Conservation (phyloP, 2,113 vertebrate genomes). For the Tretioscincus oriximinensis region DNA sequence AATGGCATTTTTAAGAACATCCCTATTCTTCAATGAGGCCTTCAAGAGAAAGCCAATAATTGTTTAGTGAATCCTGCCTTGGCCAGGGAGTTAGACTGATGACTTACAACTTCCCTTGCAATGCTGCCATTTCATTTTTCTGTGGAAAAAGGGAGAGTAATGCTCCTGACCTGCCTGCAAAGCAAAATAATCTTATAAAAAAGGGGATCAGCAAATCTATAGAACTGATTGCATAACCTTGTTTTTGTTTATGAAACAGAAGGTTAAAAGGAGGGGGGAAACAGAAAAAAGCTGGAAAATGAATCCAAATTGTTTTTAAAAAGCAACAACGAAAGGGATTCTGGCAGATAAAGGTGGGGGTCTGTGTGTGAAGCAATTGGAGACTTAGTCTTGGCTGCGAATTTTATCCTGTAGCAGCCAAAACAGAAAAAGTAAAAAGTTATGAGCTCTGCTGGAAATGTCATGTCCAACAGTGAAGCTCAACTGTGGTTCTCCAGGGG, state of each 20-base stretch:
- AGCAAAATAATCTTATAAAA: too few relatives aligned
- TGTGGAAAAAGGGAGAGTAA: too few relatives aligned
- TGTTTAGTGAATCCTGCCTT: too few relatives aligned
- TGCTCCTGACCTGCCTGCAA: too few relatives aligned
- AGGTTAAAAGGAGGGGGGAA: neutral
- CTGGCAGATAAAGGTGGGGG: neutral
- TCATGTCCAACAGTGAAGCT: neutral
- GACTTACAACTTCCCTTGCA: too few relatives aligned
- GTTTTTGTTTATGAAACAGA: neutral
- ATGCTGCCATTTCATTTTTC: too few relatives aligned
- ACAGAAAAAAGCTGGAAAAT: too few relatives aligned
- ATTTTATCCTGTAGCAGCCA: neutral
- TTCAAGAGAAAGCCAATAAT: too few relatives aligned
- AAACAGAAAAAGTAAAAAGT: neutral
- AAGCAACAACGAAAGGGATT: neutral
- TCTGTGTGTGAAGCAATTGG: neutral
- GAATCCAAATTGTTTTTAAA: neutral
- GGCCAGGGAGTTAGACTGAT: too few relatives aligned
- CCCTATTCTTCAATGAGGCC: too few relatives aligned
- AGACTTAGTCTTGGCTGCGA: neutral
- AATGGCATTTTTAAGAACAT: too few relatives aligned
- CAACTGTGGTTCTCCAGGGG: neutral
- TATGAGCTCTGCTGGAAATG: rapidly evolving
- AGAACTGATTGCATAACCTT: neutral
- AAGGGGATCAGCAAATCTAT: too few relatives aligned